Evolutionary conservation across 2,797 vertebrate species (phyloP), one percentile per base, ranked within the genome.

Genomic region (Chaetophractus vellerosus): DNA sequence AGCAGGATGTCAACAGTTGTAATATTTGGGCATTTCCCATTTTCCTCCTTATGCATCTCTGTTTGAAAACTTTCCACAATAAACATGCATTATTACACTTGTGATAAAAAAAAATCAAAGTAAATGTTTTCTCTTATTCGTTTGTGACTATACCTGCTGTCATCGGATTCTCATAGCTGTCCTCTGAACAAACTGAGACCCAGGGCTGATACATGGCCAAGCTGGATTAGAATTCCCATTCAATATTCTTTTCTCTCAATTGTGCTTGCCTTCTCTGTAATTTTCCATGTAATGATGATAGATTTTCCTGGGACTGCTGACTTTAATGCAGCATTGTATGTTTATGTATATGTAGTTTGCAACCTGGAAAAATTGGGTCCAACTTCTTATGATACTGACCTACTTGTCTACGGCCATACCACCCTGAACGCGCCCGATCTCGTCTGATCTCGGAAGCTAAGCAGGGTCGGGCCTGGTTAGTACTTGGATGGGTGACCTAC

Each of bases 351-450:
- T 19, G 41, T 72, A 52, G 52, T 87, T 75, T 88, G n/a, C 57
- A 84, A 36, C 55, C 52, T 93, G 26, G 50, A 93, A 61, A 94
- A 94, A 78, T 1, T 66, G 82, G 76, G 52, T 91, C 76, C 63
- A 23, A 61, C 45, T 83, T 79, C 28, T 90, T 24, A 52, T 88
- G 81, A 93, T 86, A 66, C 36, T 48, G 16, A 85, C 28, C 75
- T 86, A 57, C 23, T n/a, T n/a, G n/a, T n/a, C n/a, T n/a, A n/a
- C n/a, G n/a, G n/a, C n/a, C n/a, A n/a, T n/a, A n/a, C n/a, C n/a
- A n/a, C n/a, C n/a, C n/a, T n/a, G n/a, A n/a, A n/a, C n/a, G n/a
- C n/a, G n/a, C n/a, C n/a, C n/a, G n/a, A n/a, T n/a, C n/a, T n/a
- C n/a, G n/a, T n/a, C n/a, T n/a, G n/a, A n/a, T n/a, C n/a, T n/a